Evolutionary conservation across 2,113 vertebrate species (phyloP).

Genomic region (Colinus virginianus): DNA sequence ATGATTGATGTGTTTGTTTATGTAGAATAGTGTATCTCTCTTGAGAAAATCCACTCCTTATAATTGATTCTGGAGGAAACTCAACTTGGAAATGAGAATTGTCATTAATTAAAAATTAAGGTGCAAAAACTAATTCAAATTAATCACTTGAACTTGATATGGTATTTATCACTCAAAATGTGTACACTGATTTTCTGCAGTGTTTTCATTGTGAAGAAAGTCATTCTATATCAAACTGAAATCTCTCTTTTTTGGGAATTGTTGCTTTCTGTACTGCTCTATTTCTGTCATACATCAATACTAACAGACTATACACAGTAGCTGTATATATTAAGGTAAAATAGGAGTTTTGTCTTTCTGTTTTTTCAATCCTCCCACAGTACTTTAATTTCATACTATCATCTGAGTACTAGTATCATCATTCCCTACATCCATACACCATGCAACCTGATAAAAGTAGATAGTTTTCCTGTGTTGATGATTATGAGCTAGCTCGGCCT

Average conservation of each 20-base stretch:
- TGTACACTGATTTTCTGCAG: background rate
- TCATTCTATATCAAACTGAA: background rate
- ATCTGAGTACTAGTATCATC: background rate
- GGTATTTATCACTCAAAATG: background rate
- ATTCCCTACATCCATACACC: background rate
- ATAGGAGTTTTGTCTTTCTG: background rate
- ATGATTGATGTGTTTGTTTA: background rate
- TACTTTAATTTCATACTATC: slow-evolving; percentile 4
- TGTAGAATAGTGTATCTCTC: background rate
- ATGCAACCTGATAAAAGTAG: background rate
- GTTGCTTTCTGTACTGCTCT: background rate
- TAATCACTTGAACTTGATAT: background rate
- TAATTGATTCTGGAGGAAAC: background rate
- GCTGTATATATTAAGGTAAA: background rate
- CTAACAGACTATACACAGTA: background rate
- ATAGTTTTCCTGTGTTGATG: slow-evolving; percentile 26
- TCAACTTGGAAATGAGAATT: background rate
- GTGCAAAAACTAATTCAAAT: background rate
- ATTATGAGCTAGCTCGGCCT: background rate
- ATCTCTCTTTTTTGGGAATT: background rate
- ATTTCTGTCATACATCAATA: background rate
- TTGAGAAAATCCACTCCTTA: background rate
- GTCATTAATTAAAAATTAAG: background rate
- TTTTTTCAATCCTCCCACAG: background rate
- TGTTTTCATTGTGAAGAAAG: background rate